Percentiles rank a stretch among this genome's conserved stretches.
These are phyloP conservation scores for Rallus limicola DNA, from an alignment of 2,113 vertebrate genomes.

Conservation along the genomic window DNA sequence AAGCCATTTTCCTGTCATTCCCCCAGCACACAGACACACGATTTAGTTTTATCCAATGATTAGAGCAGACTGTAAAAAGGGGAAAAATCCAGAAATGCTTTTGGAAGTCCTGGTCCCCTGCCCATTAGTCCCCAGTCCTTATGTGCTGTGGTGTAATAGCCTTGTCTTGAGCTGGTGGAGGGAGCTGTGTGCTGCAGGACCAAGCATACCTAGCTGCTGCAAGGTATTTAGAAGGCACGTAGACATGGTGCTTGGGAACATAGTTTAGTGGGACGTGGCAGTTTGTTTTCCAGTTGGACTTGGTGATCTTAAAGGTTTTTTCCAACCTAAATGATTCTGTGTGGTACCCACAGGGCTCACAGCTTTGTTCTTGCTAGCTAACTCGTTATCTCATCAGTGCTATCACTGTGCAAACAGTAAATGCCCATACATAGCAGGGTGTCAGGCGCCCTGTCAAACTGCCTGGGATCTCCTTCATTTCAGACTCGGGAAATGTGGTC, in stretches of 20 bases:
- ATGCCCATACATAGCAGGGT: fast-evolving
- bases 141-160: not conserved
- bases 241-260: fast-evolving
- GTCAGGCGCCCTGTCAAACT: not conserved
- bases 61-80: not conserved
- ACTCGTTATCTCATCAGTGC: not conserved
- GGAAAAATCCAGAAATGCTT: not conserved
- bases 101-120: not conserved
- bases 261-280: not conserved
- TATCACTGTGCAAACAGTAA: fast-evolving
- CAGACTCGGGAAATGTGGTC: not conserved
- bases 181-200: not conserved
- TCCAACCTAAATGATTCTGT: not conserved
- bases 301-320: not conserved
- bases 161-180: not conserved
- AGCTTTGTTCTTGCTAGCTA: not conserved
- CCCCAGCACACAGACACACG: fast-evolving
- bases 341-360: not conserved
- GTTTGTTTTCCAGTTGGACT: not conserved
- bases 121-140: not conserved
- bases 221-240: not conserved
- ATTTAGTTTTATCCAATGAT: not conserved
- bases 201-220: not conserved
- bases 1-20: not conserved
- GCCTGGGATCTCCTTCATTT: not conserved